Percentiles rank a stretch among this genome's conserved stretches.
Conservation (phyloP, 2,113 vertebrate genomes). For the Phycodurus eques region DNA sequence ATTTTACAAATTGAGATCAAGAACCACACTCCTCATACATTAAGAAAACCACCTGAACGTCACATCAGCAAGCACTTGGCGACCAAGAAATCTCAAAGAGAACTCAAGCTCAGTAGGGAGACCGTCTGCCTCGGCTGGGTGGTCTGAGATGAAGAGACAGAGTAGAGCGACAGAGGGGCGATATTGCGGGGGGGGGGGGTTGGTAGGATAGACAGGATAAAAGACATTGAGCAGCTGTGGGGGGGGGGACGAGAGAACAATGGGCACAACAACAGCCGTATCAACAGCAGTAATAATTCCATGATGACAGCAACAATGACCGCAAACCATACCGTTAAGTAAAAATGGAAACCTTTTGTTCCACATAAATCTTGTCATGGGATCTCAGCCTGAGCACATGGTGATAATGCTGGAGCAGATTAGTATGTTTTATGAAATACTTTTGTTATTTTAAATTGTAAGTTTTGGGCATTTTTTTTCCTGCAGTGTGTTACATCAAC, state of each 20-base stretch:
- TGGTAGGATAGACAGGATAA: no score
- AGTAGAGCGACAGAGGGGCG: no score
- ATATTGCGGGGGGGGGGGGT: no score
- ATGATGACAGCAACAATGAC: background rate
- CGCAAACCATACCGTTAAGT: background rate
- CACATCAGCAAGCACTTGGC: no score
- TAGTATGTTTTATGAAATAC: background rate
- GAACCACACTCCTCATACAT: no score
- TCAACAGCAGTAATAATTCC: background rate
- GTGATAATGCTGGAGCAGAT: background rate
- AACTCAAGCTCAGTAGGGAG: no score
- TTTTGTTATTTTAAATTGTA: background rate
- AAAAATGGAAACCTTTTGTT: background rate
- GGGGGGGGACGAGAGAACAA: background rate
- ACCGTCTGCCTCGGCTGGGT: no score
- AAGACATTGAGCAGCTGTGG: background rate
- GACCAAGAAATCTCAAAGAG: no score
- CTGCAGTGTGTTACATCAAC: background rate
- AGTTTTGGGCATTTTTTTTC: background rate
- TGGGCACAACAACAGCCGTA: background rate
- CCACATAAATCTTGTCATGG: background rate
- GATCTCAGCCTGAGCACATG: background rate
- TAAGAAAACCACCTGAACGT: no score
- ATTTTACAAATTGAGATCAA: no score
- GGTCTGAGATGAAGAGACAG: no score